These are phyloP conservation scores for Etheostoma perlongum DNA, from an alignment of 2,797 vertebrate species.

Conservation along the genomic window DNA sequence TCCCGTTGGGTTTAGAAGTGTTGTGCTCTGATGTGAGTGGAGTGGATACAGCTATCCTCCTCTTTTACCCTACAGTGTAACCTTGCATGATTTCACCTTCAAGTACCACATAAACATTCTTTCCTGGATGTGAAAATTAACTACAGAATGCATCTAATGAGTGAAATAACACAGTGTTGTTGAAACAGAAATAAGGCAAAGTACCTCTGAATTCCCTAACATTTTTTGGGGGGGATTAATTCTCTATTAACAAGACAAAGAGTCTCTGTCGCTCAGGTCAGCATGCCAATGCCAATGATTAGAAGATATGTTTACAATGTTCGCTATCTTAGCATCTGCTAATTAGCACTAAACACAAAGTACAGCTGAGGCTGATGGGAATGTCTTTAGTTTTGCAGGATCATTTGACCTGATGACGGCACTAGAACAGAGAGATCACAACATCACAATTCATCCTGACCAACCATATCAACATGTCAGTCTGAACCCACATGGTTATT, in stretches of 20 bases:
- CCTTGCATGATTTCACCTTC: conserved; percentile 77
- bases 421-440: background rate
- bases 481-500: background rate
- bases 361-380: no score
- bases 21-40: conserved; percentile 80
- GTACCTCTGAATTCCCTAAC: conserved; percentile 3
- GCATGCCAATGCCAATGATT: background rate
- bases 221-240: conserved; percentile 8
- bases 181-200: conserved; percentile 67
- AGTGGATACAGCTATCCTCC: conserved; percentile 90
- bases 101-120: conserved; percentile 44
- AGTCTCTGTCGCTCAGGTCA: background rate
- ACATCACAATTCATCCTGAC: background rate
- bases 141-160: conserved; percentile 36
- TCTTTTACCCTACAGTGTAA: conserved; percentile 75
- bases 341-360: background rate
- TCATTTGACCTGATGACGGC: background rate
- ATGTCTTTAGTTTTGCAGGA: background rate
- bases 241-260: background rate
- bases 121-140: conserved; percentile 59
- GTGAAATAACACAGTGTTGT: conserved; percentile 35
- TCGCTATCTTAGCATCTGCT: background rate
- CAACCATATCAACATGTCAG: conserved; percentile 3
- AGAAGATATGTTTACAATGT: background rate
- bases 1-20: conserved; percentile 70